Evolutionary conservation across 2,888 invertebrate species (phyloP).

Genomic region (Drosophila colorata): DNA sequence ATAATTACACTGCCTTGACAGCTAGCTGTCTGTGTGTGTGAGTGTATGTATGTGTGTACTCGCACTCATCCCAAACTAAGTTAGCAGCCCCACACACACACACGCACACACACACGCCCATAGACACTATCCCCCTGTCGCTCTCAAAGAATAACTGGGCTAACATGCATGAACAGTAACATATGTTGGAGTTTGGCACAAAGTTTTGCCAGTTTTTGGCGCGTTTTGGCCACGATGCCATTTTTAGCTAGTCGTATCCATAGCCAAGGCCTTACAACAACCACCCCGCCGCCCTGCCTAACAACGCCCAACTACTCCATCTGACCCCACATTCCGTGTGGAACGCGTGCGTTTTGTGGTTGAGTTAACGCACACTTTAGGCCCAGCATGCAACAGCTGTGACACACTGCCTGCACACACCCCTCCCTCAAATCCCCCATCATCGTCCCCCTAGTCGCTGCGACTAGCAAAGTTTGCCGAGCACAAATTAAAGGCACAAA

Average conservation of each 20-base stretch:
- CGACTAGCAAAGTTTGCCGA: constrained; percentile 34
- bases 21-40: constrained; percentile 30
- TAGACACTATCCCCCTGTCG: constrained; percentile 34
- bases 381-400: constrained; percentile 74
- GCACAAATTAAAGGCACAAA: constrained; percentile 26
- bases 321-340: constrained; percentile 33
- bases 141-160: constrained; percentile 43
- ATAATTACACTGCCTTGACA: constrained; percentile 69
- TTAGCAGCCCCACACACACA: constrained; percentile 23
- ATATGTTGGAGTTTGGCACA: constrained; percentile 77
- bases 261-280: neutral
- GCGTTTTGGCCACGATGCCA: constrained; percentile 42
- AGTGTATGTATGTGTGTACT: constrained; percentile 26
- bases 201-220: constrained; percentile 62
- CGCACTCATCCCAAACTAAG: constrained; percentile 35
- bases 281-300: neutral
- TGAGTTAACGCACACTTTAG: constrained; percentile 73
- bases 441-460: constrained; percentile 10
- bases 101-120: neutral
- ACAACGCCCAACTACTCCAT: neutral
- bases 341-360: constrained; percentile 77
- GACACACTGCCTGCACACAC: constrained; percentile 24
- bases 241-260: constrained; percentile 39
- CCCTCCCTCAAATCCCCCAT: neutral
- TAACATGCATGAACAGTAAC: constrained; percentile 76